Evolutionary conservation across 1,140 invertebrate genomes (phyloP).

Genomic region (Sycobia sp.): DNA sequence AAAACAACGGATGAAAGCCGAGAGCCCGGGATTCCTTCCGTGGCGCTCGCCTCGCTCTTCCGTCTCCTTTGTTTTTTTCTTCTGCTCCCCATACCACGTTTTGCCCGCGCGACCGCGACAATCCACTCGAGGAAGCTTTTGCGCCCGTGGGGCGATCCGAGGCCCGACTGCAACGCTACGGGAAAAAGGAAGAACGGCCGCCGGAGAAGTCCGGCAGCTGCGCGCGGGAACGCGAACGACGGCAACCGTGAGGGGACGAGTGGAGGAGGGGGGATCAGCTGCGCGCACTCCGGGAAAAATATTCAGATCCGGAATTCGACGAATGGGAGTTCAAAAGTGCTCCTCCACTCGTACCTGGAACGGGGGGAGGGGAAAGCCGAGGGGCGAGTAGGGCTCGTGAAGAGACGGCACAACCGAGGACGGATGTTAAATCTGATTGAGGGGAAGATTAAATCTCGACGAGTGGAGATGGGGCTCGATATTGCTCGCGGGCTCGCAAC

Average conservation of each 20-base stretch:
- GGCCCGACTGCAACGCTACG: too few relatives aligned
- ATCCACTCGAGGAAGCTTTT: background rate
- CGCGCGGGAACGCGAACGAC: too few relatives aligned
- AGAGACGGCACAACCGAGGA: background rate
- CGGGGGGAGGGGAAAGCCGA: too few relatives aligned
- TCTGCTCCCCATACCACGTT: background rate
- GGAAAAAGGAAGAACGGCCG: too few relatives aligned
- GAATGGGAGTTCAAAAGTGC: slow-evolving; percentile 10
- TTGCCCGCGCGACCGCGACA: background rate
- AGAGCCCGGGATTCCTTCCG: slow-evolving; percentile 13
- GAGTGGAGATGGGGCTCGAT: too few relatives aligned
- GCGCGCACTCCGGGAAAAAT: background rate
- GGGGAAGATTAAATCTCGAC: slow-evolving; percentile 5
- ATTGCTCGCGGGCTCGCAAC: background rate
- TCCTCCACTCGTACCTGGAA: too few relatives aligned
- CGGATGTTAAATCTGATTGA: slow-evolving; percentile 11
- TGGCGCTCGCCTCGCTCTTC: background rate
- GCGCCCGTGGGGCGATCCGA: too few relatives aligned
- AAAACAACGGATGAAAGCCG: slow-evolving; percentile 29
- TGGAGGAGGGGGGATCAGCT: background rate
- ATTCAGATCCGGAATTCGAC: slow-evolving; percentile 20
- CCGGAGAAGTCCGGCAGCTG: too few relatives aligned
- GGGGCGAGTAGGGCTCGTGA: too few relatives aligned
- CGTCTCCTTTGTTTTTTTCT: slow-evolving; percentile 7
- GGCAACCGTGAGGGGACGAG: background rate